A percentile compares a stretch with the other conserved stretches of the same genome.
These are phyloP conservation scores for Erpobdella octoculata DNA, from an alignment of 2,888 invertebrate genomes.

Conservation along the genomic window DNA sequence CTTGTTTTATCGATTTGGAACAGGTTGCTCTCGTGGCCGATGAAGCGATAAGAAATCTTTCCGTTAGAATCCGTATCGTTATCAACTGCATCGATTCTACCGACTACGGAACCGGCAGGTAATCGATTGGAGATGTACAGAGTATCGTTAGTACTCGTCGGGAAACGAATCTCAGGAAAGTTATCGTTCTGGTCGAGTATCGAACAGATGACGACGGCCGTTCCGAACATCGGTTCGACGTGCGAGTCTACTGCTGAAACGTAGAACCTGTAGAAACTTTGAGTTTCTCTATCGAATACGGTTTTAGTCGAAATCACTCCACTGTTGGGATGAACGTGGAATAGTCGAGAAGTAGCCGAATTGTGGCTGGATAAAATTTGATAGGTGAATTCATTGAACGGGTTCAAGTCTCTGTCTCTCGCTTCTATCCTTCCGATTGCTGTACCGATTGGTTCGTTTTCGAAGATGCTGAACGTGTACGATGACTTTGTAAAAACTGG, in stretches of 20 bases:
- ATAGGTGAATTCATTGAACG: slow-evolving; percentile 33
- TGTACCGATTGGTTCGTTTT: slow-evolving; percentile 49
- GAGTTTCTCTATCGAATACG: slow-evolving; percentile 3
- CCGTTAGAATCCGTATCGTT: slow-evolving; percentile 32
- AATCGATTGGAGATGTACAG: slow-evolving; percentile 31
- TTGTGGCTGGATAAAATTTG: slow-evolving; percentile 56
- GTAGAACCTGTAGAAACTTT: slow-evolving; percentile 12
- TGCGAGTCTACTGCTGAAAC: slow-evolving; percentile 19
- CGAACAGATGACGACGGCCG: slow-evolving; percentile 31
- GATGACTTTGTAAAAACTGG: slow-evolving; percentile 31
- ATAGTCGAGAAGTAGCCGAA: slow-evolving; percentile 38
- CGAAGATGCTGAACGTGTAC: slow-evolving; percentile 34
- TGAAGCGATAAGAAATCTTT: slow-evolving; percentile 17
- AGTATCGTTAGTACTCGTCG: slow-evolving; percentile 31
- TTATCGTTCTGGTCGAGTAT: slow-evolving; percentile 36
- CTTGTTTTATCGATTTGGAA: slow-evolving; percentile 22
- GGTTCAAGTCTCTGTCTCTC: slow-evolving; percentile 31
- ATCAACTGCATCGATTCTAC: slow-evolving; percentile 30
- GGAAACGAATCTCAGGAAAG: slow-evolving; percentile 32
- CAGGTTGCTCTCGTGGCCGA: neutral
- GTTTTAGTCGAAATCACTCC: neutral
- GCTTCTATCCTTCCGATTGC: slow-evolving; percentile 35
- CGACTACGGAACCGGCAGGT: slow-evolving; percentile 32
- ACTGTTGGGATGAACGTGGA: slow-evolving; percentile 10
- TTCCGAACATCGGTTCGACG: slow-evolving; percentile 25